Evolutionary conservation across 2,113 vertebrate species (phyloP), one percentile per base, ranked within the genome.

Genomic region (Leptodactylus fuscus): DNA sequence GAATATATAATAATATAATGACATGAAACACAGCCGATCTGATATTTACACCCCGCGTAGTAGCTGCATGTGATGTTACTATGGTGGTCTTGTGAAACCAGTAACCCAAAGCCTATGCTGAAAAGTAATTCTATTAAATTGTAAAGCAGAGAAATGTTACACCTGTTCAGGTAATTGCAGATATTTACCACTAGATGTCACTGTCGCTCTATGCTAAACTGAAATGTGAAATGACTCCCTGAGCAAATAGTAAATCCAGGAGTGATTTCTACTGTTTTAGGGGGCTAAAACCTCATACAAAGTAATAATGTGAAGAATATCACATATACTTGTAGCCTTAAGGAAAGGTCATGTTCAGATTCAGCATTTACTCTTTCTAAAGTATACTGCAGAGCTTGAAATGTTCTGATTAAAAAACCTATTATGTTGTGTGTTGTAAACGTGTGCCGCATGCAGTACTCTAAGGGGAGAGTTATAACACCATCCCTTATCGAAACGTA

Each of bases 311-410:
- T 36, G 51, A 46, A 75, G 7, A 75, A 83, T 60, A 55, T 55
- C 15, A 46, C 27, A 83, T 75, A 83, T 62, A 12, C 51, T n/a
- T 75, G 82, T 83, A 76, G 51, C 82, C 71, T 75, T 46, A 62
- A 83, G 82, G 18, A 83, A 83, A 75, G 36, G 38, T 62, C 71
- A 55, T 76, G 69, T 48, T 83, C 49, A 73, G 32, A 74, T 74
- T 75, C 44, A 55, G 44, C 36, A 76, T 83, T 83, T 46, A 44
- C 38, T 62, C 49, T 55, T 16, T 27, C 29, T 53, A 74, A 44
- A 74, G 60, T 65, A 32, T 32, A 32, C 27, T 46, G 51, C 36
- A 75, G 2, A 38, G 48, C 34, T 13, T 73, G 32, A 55, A 73
- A 82, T 51, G 34, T 27, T 82, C 15, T 58, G 49, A 81, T 81